phyloP scores from a whole-genome alignment of 2,888 invertebrate species.

The Himalopsyche japonica region DNA sequence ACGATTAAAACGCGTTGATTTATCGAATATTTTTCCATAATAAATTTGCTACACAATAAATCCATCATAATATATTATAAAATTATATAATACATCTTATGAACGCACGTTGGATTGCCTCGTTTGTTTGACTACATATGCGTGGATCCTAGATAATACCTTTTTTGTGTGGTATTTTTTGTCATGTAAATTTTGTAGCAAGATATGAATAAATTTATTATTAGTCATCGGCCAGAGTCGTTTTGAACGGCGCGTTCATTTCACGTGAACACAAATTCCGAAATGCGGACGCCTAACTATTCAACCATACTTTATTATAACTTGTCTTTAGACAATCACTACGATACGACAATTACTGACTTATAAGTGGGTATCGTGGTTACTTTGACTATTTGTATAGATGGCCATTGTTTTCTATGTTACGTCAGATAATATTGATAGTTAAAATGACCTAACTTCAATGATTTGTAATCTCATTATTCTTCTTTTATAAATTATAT shows the following conservation, averaged over 20 bases:
- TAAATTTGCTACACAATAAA: too few relatives aligned
- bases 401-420: too few relatives aligned
- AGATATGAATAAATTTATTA: not conserved
- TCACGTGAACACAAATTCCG: not conserved
- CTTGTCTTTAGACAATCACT: not conserved
- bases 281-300: not conserved
- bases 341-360: too few relatives aligned
- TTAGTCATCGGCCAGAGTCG: not conserved
- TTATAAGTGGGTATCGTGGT: too few relatives aligned
- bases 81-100: not conserved
- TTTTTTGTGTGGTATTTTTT: not conserved
- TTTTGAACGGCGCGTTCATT: not conserved
- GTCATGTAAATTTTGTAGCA: not conserved
- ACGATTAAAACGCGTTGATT: too few relatives aligned
- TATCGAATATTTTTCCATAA: too few relatives aligned
- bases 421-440: too few relatives aligned
- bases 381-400: too few relatives aligned
- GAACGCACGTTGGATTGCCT: not conserved
- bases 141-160: not conserved
- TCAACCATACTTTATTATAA: not conserved
- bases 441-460: too few relatives aligned
- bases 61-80: too few relatives aligned
- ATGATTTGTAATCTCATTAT: too few relatives aligned
- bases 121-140: not conserved
- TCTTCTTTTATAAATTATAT: too few relatives aligned